Percentiles rank a stretch among this genome's conserved stretches.
These are phyloP conservation scores for Synanthedon myopaeformis DNA, from an alignment of 2,888 invertebrate genomes.

Conservation along the genomic window DNA sequence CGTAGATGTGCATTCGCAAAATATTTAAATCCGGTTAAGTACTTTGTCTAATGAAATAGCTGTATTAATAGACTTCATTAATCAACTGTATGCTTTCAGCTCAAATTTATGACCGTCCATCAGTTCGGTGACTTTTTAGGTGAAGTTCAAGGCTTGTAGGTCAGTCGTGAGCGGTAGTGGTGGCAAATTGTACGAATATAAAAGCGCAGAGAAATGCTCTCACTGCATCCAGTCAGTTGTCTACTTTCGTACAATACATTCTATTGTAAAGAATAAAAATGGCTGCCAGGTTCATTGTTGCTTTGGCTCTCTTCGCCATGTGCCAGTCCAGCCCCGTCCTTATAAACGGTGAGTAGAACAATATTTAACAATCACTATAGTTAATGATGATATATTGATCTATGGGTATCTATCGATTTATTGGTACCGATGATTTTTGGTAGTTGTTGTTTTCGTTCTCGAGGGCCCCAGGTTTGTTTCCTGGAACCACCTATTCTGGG, in stretches of 20 bases:
- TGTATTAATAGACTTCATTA: slow-evolving; percentile 19
- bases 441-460: no score
- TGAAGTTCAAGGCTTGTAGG: slow-evolving; percentile 53
- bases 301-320: slow-evolving; percentile 39
- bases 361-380: not conserved
- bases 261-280: slow-evolving; percentile 24
- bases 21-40: no score
- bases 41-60: not conserved
- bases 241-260: slow-evolving; percentile 28
- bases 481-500: no score
- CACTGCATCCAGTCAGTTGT: slow-evolving; percentile 54
- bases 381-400: no score
- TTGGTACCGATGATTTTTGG: no score
- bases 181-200: slow-evolving; percentile 38
- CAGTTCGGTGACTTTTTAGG: slow-evolving; percentile 33
- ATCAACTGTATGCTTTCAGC: slow-evolving; percentile 47
- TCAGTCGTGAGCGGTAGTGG: slow-evolving; percentile 33
- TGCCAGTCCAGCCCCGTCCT: slow-evolving; percentile 45
- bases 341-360: slow-evolving; percentile 39
- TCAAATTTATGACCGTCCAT: slow-evolving; percentile 49
- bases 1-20: no score
- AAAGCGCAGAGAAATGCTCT: slow-evolving; percentile 65
- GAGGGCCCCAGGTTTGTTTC: no score
- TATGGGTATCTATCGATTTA: no score
- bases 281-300: slow-evolving; percentile 50